phyloP scores from a whole-genome alignment of 2,113 vertebrate species.

The Alosa alosa region DNA sequence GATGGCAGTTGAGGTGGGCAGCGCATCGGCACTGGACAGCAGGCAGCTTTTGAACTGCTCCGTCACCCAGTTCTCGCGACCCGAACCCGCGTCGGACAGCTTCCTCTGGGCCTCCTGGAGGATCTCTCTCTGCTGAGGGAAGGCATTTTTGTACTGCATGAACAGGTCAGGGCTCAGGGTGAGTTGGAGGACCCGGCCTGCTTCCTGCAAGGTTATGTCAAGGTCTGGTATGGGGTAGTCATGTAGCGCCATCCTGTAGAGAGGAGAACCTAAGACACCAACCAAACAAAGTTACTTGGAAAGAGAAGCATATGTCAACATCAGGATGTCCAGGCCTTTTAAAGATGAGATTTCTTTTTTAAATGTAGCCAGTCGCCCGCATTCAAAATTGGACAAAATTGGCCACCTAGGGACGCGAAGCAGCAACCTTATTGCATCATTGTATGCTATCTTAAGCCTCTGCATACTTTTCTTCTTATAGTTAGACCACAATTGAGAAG shows the following conservation, averaged over 20 bases:
- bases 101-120: slow-evolving; percentile 60
- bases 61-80: slow-evolving; percentile 74
- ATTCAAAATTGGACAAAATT: too few relatives aligned
- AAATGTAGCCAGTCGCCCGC: too few relatives aligned
- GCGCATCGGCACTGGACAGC: slow-evolving; percentile 63
- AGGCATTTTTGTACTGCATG: slow-evolving; percentile 56
- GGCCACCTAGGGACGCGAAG: too few relatives aligned
- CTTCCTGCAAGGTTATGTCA: slow-evolving; percentile 71
- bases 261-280: not conserved
- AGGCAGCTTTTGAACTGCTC: slow-evolving; percentile 70
- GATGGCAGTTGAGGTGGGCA: slow-evolving; percentile 71
- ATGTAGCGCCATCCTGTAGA: slow-evolving; percentile 66
- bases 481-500: too few relatives aligned
- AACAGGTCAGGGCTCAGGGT: slow-evolving; percentile 65
- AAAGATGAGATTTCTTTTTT: too few relatives aligned
- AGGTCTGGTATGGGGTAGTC: slow-evolving; percentile 72
- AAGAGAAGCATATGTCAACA: not conserved
- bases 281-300: not conserved
- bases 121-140: slow-evolving; percentile 59
- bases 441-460: too few relatives aligned
- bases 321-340: too few relatives aligned
- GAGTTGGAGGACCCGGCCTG: slow-evolving; percentile 71
- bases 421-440: too few relatives aligned
- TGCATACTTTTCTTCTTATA: too few relatives aligned
- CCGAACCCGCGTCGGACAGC: slow-evolving; percentile 36